Evolutionary conservation across 1,140 invertebrate species (phyloP).

Genomic region (Drosophila parvula): DNA sequence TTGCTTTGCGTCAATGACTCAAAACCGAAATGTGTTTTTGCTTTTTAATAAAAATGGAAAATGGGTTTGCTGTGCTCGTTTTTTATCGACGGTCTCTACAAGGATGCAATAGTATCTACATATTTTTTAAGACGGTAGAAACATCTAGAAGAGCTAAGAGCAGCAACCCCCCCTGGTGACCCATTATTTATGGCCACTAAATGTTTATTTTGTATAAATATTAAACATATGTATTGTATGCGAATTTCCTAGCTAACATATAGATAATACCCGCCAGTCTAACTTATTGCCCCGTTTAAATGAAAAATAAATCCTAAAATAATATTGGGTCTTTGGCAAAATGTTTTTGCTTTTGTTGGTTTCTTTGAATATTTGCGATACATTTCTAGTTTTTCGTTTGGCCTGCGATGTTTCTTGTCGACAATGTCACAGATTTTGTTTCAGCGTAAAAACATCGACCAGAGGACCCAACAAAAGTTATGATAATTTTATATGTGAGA

Average conservation of each 20-base stretch:
- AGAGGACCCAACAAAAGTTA: conserved; percentile 48
- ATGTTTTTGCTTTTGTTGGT: conserved; percentile 15
- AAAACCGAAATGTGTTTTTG: conserved; percentile 63
- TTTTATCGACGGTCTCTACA: not conserved
- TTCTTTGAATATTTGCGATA: conserved; percentile 12
- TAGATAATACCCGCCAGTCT: conserved; percentile 21
- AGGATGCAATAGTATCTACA: not conserved
- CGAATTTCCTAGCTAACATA: conserved; percentile 29
- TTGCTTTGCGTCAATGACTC: conserved; percentile 82
- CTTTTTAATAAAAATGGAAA: conserved; percentile 40
- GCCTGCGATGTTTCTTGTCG: conserved; percentile 55
- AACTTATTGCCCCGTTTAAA: conserved; percentile 32
- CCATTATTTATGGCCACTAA: conserved; percentile 47
- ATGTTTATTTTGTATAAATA: conserved; percentile 34
- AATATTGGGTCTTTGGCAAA: conserved; percentile 8
- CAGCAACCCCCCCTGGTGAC: not conserved
- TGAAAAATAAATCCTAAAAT: conserved; percentile 35
- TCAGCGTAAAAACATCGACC: conserved; percentile 47
- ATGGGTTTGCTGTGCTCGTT: conserved; percentile 24
- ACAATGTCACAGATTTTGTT: conserved; percentile 79
- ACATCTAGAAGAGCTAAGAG: conserved; percentile 28
- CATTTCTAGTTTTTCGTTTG: conserved; percentile 40
- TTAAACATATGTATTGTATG: conserved; percentile 23
- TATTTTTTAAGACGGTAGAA: not conserved
- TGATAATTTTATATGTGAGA: conserved; percentile 76